Conservation (phyloP, 2,888 invertebrate genomes). For the Teleogryllus oceanicus region DNA sequence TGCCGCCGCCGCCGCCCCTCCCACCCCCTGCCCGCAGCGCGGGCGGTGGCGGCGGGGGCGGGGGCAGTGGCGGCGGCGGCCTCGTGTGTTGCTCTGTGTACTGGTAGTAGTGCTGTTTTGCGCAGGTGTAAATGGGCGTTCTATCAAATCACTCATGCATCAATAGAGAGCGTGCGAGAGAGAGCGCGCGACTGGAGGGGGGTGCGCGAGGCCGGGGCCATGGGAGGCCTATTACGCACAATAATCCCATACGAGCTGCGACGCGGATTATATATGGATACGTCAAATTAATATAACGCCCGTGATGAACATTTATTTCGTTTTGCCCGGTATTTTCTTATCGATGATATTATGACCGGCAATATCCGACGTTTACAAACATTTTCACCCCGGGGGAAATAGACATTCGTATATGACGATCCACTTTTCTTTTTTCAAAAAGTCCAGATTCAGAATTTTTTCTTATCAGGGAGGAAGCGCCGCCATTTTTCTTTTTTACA, state of each 20-base stretch:
- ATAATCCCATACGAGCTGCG: not conserved
- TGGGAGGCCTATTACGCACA: constrained; percentile 18
- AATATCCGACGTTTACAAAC: not conserved
- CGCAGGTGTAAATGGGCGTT: constrained; percentile 18
- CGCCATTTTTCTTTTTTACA: constrained; percentile 1
- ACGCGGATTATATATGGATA: not conserved
- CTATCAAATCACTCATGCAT: constrained; percentile 18
- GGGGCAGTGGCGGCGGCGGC: not conserved
- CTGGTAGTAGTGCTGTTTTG: constrained; percentile 18
- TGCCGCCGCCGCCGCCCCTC: not conserved
- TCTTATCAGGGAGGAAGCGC: not conserved
- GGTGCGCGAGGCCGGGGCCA: not conserved
- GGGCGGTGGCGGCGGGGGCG: not conserved
- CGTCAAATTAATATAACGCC: constrained; percentile 18
- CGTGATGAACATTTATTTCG: constrained; percentile 10
- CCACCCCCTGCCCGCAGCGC: not conserved
- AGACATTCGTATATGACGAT: not conserved
- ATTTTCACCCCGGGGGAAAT: not conserved
- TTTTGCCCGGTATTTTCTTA: not conserved
- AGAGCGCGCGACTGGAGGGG: not conserved
- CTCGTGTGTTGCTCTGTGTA: not conserved
- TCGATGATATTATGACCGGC: not conserved
- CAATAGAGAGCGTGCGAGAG: constrained; percentile 1
- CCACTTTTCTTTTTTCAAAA: not conserved
- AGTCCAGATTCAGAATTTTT: not conserved